Evolutionary conservation across 2,113 vertebrate genomes (phyloP).

Genomic region (Spea bombifrons): DNA sequence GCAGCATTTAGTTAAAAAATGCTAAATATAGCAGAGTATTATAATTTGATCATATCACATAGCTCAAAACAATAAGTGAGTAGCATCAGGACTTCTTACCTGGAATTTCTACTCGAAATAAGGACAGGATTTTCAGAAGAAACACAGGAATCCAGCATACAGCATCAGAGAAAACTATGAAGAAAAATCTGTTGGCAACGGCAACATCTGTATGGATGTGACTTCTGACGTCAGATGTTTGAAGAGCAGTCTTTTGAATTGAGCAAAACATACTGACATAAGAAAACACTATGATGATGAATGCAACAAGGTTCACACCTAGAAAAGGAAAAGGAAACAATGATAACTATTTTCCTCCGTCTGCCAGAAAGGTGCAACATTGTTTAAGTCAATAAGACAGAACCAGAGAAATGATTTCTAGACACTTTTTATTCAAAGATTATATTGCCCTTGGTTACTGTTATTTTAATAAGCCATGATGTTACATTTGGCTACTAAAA

Average conservation of each 20-base stretch:
- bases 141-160: slow-evolving; percentile 87
- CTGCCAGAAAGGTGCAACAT: no score
- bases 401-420: no score
- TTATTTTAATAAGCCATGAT: no score
- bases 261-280: slow-evolving; percentile 75
- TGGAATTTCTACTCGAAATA: slow-evolving; percentile 72
- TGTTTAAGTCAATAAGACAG: no score
- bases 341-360: no score
- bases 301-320: slow-evolving; percentile 75
- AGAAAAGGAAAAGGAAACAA: neutral
- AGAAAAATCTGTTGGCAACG: slow-evolving; percentile 69
- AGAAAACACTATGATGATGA: slow-evolving; percentile 67
- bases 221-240: slow-evolving; percentile 65
- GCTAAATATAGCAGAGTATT: no score
- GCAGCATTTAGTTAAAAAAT: neutral
- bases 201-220: slow-evolving; percentile 65
- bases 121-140: slow-evolving; percentile 70
- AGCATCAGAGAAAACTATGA: slow-evolving; percentile 83
- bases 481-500: no score
- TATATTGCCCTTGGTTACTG: no score
- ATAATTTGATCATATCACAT: neutral
- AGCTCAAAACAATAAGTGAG: neutral
- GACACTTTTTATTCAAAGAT: no score
- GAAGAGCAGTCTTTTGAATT: slow-evolving; percentile 68
- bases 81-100: slow-evolving; percentile 43